phyloP scores from a whole-genome alignment of 1,140 invertebrate genomes.

The Papilio helenus region DNA sequence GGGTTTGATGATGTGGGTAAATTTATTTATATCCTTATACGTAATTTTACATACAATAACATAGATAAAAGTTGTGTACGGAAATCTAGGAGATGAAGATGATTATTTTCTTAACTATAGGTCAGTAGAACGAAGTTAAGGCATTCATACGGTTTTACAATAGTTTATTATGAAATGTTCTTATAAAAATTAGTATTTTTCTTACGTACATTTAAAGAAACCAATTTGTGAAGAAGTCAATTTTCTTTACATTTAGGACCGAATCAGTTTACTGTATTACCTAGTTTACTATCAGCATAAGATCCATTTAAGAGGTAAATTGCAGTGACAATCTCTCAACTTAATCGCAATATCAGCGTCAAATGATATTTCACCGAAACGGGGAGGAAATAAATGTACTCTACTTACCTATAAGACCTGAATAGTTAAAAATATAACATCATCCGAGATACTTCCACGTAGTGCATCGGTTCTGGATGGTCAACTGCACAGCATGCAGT shows the following conservation, averaged over 20 bases:
- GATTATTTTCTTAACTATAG: too few relatives aligned
- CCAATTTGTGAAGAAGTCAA: too few relatives aligned
- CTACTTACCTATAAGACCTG: background rate
- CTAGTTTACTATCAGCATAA: too few relatives aligned
- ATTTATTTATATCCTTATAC: slow-evolving; percentile 29
- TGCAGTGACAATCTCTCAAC: background rate
- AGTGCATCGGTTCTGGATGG: slow-evolving; percentile 47
- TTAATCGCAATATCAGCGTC: background rate
- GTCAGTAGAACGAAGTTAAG: too few relatives aligned
- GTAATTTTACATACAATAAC: slow-evolving; percentile 42
- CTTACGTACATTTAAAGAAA: too few relatives aligned
- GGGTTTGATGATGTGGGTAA: slow-evolving; percentile 32
- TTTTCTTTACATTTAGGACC: too few relatives aligned
- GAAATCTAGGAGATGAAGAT: background rate
- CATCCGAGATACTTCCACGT: background rate
- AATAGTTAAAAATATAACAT: background rate
- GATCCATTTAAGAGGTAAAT: background rate
- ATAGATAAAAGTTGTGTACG: background rate
- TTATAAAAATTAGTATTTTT: too few relatives aligned
- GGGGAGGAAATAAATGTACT: background rate
- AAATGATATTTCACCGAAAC: background rate
- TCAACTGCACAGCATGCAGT: slow-evolving; percentile 52
- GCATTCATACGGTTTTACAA: too few relatives aligned
- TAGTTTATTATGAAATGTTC: too few relatives aligned
- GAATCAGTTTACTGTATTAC: too few relatives aligned